Conservation (phyloP, 1,140 invertebrate species). For the Ruditapes philippinarum region DNA sequence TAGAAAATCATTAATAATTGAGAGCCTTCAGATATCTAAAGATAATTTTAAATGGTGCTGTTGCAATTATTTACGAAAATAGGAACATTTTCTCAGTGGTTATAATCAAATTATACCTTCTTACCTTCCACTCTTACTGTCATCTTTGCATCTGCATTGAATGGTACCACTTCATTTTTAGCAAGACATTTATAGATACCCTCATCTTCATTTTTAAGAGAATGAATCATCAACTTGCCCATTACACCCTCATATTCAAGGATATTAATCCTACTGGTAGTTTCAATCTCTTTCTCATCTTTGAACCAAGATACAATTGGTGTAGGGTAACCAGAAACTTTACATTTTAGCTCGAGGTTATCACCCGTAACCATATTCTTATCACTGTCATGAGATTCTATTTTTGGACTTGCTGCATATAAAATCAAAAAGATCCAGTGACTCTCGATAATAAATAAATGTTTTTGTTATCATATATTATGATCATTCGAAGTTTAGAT, state of each 20-base stretch:
- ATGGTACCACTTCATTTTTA: conserved; percentile 68
- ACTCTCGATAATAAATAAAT: neutral
- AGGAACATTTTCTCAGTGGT: no score
- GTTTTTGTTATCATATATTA: neutral
- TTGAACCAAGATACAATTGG: conserved; percentile 80
- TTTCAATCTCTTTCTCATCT: conserved; percentile 68
- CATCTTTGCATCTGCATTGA: conserved; percentile 85
- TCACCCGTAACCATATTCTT: conserved; percentile 85
- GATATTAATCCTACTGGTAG: conserved; percentile 46
- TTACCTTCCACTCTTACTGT: conserved; percentile 93
- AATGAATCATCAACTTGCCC: conserved; percentile 88
- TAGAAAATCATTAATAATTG: no score
- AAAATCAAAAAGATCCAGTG: no score
- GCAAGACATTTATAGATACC: conserved; percentile 90
- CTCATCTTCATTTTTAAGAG: conserved; percentile 90
- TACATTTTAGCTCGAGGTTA: conserved; percentile 79
- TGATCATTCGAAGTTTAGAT: no score
- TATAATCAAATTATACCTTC: no score
- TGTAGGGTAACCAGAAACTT: conserved; percentile 79
- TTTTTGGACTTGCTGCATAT: conserved; percentile 41
- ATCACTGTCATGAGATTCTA: conserved; percentile 41
- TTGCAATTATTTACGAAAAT: no score
- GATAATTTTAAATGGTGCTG: no score
- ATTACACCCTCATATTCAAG: conserved; percentile 28
- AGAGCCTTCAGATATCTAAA: no score